A percentile compares a stretch with the other conserved stretches of the same genome.
phyloP scores from a whole-genome alignment of 2,888 invertebrate species.

The Pyralis farinalis region DNA sequence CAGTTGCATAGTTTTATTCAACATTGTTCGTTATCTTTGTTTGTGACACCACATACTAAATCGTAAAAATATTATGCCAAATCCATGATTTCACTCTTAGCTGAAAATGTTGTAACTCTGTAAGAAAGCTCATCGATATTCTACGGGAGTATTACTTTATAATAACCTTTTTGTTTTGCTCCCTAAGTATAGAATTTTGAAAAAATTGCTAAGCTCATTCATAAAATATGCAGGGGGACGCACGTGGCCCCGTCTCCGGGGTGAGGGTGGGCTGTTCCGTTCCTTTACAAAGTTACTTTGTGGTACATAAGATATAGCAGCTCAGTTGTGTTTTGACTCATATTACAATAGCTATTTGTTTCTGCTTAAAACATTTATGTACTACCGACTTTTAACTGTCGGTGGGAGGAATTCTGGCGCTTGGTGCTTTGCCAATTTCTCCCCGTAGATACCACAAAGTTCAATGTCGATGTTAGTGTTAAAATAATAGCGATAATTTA shows the following conservation, averaged over 20 bases:
- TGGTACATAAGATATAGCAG: slow-evolving; percentile 14
- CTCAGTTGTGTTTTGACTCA: slow-evolving; percentile 10
- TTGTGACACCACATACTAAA: too few relatives aligned
- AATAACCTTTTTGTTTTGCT: slow-evolving; percentile 41
- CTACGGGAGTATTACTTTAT: slow-evolving; percentile 29
- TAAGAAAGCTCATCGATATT: slow-evolving; percentile 36
- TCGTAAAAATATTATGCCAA: too few relatives aligned
- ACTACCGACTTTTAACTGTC: background rate
- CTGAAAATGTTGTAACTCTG: too few relatives aligned
- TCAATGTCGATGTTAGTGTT: slow-evolving; percentile 51
- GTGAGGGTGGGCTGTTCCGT: slow-evolving; percentile 38
- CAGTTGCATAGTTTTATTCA: too few relatives aligned
- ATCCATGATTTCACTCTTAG: too few relatives aligned
- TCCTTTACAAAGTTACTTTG: slow-evolving; percentile 29
- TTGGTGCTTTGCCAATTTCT: slow-evolving; percentile 67
- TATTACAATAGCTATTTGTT: slow-evolving; percentile 17
- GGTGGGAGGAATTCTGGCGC: slow-evolving; percentile 8
- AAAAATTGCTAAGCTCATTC: slow-evolving; percentile 54
- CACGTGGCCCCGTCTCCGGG: slow-evolving; percentile 40
- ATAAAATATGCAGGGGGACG: slow-evolving; percentile 60
- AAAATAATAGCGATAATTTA: too few relatives aligned
- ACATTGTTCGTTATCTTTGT: too few relatives aligned
- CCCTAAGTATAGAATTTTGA: slow-evolving; percentile 43
- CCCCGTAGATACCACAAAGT: slow-evolving; percentile 45
- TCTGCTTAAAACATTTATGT: slow-evolving; percentile 11